Conservation (phyloP, 2,113 vertebrate genomes). For the Acrocephalus arundinaceus region DNA sequence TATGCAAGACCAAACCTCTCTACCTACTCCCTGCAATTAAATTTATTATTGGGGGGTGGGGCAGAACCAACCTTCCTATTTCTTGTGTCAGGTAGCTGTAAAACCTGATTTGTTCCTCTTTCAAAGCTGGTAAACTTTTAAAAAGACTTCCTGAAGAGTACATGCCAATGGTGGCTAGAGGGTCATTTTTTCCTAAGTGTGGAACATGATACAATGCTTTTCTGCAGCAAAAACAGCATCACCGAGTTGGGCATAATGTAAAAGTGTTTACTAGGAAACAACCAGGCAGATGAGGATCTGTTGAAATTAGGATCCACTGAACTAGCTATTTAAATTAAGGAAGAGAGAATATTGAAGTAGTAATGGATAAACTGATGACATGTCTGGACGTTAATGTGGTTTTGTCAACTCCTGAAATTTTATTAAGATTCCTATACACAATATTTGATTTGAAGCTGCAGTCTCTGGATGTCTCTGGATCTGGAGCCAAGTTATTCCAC, state of each 20-base stretch:
- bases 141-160: background rate
- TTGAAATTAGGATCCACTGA: background rate
- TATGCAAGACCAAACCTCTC: background rate
- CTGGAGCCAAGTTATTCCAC: background rate
- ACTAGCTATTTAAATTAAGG: background rate
- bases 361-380: background rate
- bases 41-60: background rate
- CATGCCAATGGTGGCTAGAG: rapidly evolving
- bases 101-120: background rate
- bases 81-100: background rate
- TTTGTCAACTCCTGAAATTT: background rate
- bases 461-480: background rate
- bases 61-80: background rate
- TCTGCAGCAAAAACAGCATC: background rate
- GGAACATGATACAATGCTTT: background rate
- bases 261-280: background rate
- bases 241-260: background rate
- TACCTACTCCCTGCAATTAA: background rate
- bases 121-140: background rate
- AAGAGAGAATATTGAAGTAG: background rate
- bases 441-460: background rate
- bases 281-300: background rate
- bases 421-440: background rate
- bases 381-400: background rate
- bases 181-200: background rate